Percentiles rank a stretch among this genome's conserved stretches.
These are phyloP conservation scores for Embidobia sp. DNA, from an alignment of 2,888 invertebrate species.

Conservation along the genomic window DNA sequence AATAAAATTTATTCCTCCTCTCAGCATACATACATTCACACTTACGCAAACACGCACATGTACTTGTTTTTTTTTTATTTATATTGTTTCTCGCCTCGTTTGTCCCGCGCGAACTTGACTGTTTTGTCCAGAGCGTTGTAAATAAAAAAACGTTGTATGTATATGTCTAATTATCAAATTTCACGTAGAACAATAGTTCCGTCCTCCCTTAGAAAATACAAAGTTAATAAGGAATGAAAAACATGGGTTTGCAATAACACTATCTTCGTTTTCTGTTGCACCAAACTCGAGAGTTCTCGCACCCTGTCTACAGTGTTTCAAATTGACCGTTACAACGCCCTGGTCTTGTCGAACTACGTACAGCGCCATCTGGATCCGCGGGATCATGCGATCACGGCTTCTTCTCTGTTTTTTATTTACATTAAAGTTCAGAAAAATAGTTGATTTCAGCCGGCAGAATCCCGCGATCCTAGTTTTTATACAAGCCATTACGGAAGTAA, in stretches of 20 bases:
- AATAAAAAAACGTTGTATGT: background rate
- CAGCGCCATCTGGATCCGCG: conserved; percentile 47
- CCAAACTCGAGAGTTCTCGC: background rate
- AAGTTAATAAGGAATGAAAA: conserved; percentile 17
- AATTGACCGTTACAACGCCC: conserved; percentile 47
- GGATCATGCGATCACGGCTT: conserved; percentile 40
- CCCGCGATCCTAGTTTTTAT: conserved; percentile 33
- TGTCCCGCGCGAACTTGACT: conserved; percentile 25
- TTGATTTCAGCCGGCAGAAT: conserved; percentile 41
- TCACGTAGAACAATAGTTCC: background rate
- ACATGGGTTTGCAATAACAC: background rate
- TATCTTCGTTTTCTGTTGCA: background rate
- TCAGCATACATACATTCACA: conserved; percentile 9
- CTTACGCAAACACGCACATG: conserved; percentile 18
- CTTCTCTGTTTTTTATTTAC: conserved; percentile 50
- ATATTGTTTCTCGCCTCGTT: conserved; percentile 14
- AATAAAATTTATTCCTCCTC: conserved; percentile 27
- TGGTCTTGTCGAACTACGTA: conserved; percentile 25
- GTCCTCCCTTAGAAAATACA: conserved; percentile 15
- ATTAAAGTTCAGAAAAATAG: conserved; percentile 62
- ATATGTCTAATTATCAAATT: background rate
- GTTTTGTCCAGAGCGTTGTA: conserved; percentile 45
- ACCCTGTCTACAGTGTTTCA: conserved; percentile 12
- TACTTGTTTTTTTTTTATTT: conserved; percentile 9
- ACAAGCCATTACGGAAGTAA: conserved; percentile 51